Percentiles rank a stretch among this genome's conserved stretches.
These are phyloP conservation scores for Eurytoma californica DNA, from an alignment of 2,888 invertebrate genomes.

Conservation along the genomic window DNA sequence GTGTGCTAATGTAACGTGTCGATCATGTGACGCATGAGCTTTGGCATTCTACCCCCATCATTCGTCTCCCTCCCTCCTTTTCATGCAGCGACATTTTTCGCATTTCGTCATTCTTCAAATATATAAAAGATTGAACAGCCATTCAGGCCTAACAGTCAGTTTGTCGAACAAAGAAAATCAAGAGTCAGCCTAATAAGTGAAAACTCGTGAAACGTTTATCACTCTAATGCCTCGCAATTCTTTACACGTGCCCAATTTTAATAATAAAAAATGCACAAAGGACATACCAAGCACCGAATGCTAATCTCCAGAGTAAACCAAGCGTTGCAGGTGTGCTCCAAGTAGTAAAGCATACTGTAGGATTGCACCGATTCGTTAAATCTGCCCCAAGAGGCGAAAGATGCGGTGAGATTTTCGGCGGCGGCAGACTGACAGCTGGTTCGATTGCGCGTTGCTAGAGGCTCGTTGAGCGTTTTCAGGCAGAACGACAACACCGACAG, in stretches of 20 bases:
- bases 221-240: not conserved
- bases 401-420: slow-evolving; percentile 55
- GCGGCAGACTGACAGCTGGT: not conserved
- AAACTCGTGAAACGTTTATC: not conserved
- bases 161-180: not conserved
- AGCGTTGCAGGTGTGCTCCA: slow-evolving; percentile 94
- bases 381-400: slow-evolving; percentile 37
- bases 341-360: slow-evolving; percentile 87
- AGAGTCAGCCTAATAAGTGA: not conserved
- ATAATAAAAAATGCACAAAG: too few relatives aligned
- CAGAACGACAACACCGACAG: slow-evolving; percentile 97
- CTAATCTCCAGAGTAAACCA: slow-evolving; percentile 97
- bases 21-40: slow-evolving; percentile 19
- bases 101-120: not conserved
- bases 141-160: not conserved
- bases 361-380: not conserved
- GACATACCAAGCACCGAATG: slow-evolving; percentile 89
- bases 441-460: not conserved
- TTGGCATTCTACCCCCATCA: not conserved
- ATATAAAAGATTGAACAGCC: not conserved
- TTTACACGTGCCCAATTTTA: too few relatives aligned
- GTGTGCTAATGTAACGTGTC: slow-evolving; percentile 6
- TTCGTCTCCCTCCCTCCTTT: not conserved
- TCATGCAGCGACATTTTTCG: not conserved
- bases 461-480: slow-evolving; percentile 84